These are phyloP conservation scores for Microctenopoma steveboyesi DNA, from an alignment of 2,797 vertebrate species.

Conservation along the genomic window DNA sequence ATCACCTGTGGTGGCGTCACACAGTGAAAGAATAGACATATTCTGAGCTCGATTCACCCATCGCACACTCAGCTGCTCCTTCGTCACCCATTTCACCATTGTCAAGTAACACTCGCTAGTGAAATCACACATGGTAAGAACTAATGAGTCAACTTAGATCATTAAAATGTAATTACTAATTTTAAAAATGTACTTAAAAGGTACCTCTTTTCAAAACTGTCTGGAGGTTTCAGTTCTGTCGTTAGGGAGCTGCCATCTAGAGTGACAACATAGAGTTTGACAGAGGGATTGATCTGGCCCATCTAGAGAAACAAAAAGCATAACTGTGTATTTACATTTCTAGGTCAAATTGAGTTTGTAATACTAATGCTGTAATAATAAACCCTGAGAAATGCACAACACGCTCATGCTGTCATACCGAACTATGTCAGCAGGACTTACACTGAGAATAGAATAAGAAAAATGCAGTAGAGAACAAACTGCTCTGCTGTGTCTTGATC, in stretches of 20 bases:
- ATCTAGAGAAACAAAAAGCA: conserved; percentile 65
- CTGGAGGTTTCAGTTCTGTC: conserved; percentile 74
- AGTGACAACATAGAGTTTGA: conserved; percentile 71
- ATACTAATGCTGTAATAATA: conserved; percentile 15
- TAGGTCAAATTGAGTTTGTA: not conserved
- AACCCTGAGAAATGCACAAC: not conserved
- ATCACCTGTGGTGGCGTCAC: conserved; percentile 50
- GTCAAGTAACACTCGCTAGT: conserved; percentile 79
- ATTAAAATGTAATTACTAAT: not conserved
- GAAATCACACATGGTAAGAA: not conserved
- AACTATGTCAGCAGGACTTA: conserved; percentile 23
- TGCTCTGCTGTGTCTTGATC: not conserved
- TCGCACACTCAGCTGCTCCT: conserved; percentile 70
- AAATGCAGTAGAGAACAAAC: conserved; percentile 22
- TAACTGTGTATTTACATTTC: not conserved
- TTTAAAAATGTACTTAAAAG: not conserved
- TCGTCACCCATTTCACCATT: conserved; percentile 79
- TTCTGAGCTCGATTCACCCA: conserved; percentile 84
- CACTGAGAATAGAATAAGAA: conserved; percentile 37
- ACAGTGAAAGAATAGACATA: conserved; percentile 76
- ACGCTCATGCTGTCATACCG: conserved; percentile 10
- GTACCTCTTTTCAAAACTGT: conserved; percentile 78
- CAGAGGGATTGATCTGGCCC: conserved; percentile 80
- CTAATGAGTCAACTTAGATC: not conserved
- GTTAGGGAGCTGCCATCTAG: conserved; percentile 76